phyloP scores from a whole-genome alignment of 1,140 invertebrate genomes.

The Drosophila pachea region DNA sequence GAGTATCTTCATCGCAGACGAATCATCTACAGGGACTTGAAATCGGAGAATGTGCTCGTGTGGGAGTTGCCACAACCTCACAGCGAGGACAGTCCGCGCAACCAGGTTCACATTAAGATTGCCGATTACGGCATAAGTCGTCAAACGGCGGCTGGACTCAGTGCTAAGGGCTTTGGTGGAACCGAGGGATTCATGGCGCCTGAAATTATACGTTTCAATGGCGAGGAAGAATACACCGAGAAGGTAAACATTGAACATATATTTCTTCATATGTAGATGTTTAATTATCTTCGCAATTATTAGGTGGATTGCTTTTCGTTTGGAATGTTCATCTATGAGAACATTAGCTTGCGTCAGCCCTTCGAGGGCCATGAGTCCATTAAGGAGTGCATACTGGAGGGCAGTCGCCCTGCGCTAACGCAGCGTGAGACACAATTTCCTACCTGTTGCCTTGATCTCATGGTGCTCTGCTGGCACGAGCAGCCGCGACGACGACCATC shows the following conservation, averaged over 20 bases:
- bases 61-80: conserved; percentile 90
- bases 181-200: conserved; percentile 99
- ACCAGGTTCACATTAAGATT: conserved; percentile 92
- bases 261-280: neutral
- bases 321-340: conserved; percentile 99
- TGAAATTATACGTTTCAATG: conserved; percentile 98
- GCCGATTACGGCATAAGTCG: conserved; percentile 98
- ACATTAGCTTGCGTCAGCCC: conserved; percentile 94
- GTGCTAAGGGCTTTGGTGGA: conserved; percentile 98
- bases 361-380: conserved; percentile 97
- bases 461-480: conserved; percentile 97
- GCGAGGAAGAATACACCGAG: conserved; percentile 99
- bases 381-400: conserved; percentile 97
- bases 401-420: conserved; percentile 92
- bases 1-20: conserved; percentile 96
- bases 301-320: conserved; percentile 99
- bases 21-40: conserved; percentile 98
- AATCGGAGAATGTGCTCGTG: conserved; percentile 98
- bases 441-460: conserved; percentile 94
- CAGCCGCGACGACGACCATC: conserved; percentile 90
- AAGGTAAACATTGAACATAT: conserved; percentile 83
- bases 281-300: conserved; percentile 18
- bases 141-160: conserved; percentile 88
- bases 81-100: conserved; percentile 81
- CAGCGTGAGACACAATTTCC: conserved; percentile 91